phyloP scores from a whole-genome alignment of 1,140 invertebrate species.

The Diabrotica virgifera region DNA sequence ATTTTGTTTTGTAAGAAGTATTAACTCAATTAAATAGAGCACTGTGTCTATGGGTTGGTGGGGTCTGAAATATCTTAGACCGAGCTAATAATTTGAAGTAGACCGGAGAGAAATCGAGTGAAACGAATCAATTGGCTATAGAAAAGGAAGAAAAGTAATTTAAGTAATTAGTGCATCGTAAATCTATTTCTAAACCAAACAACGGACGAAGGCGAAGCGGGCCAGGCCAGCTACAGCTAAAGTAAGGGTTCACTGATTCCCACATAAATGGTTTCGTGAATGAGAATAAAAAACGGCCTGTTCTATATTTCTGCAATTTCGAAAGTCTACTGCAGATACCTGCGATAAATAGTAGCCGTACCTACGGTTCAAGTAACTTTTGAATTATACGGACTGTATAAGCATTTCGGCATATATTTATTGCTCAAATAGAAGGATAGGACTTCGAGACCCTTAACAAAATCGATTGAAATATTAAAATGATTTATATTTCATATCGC shows the following conservation, averaged over 20 bases:
- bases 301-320: constrained; percentile 24
- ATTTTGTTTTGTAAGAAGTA: no score
- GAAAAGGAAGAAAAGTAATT: constrained; percentile 15
- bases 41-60: no score
- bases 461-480: no score
- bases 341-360: constrained; percentile 24
- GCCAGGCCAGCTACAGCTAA: no score
- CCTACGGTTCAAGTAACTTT: constrained; percentile 19
- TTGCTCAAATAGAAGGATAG: not conserved
- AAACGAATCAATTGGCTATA: not conserved
- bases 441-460: no score
- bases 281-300: constrained; percentile 22
- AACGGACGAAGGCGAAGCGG: not conserved
- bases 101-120: no score
- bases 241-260: constrained; percentile 23
- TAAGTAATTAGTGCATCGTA: constrained; percentile 21
- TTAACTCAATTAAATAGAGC: no score
- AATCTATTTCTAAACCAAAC: constrained; percentile 22
- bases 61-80: no score
- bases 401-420: constrained; percentile 6
- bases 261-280: constrained; percentile 22
- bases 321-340: constrained; percentile 24
- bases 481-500: no score
- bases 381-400: constrained; percentile 13
- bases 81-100: no score